phyloP scores from a whole-genome alignment of 2,888 invertebrate species.

The Caprella mutica region DNA sequence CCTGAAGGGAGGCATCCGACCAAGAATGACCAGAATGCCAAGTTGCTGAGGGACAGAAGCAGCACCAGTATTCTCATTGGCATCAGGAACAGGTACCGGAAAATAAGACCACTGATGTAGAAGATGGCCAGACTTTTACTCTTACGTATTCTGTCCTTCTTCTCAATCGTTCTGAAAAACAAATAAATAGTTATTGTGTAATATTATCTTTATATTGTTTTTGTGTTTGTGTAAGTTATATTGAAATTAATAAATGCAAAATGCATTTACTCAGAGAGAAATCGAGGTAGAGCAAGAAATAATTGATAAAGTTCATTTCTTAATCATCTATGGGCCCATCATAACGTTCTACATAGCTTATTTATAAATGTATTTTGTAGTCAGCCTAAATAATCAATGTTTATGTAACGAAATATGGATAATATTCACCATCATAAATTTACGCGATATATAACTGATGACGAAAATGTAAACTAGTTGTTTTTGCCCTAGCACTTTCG shows the following conservation, averaged over 20 bases:
- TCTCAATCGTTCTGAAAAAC: not conserved
- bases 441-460: no score
- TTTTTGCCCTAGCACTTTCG: no score
- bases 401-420: not conserved
- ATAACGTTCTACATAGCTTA: not conserved
- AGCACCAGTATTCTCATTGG: conserved; percentile 75
- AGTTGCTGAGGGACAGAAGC: conserved; percentile 43
- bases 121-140: conserved; percentile 58
- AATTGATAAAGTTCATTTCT: not conserved
- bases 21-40: conserved; percentile 66
- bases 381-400: not conserved
- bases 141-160: conserved; percentile 4
- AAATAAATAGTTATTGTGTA: not conserved
- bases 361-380: not conserved
- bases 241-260: not conserved
- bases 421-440: not conserved
- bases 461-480: no score
- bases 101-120: conserved; percentile 85
- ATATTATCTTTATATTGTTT: not conserved
- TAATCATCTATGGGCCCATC: not conserved
- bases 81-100: conserved; percentile 80
- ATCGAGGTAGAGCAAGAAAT: not conserved
- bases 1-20: conserved; percentile 66
- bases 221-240: not conserved
- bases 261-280: no score